phyloP scores from a whole-genome alignment of 1,140 invertebrate genomes.

The Hestina assimilis region DNA sequence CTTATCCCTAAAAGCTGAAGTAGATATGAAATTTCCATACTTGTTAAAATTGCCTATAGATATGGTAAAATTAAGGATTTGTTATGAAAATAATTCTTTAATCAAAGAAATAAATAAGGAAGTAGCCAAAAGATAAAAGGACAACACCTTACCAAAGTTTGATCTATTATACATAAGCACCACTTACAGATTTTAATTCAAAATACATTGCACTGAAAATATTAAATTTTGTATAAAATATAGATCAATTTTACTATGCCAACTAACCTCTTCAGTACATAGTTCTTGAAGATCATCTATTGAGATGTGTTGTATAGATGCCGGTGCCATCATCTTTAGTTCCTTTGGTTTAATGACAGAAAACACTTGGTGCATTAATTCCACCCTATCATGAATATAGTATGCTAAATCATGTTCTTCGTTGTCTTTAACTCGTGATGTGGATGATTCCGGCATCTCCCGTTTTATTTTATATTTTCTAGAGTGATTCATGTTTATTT shows the following conservation, averaged over 20 bases:
- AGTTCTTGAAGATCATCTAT: constrained; percentile 81
- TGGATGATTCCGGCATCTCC: constrained; percentile 31
- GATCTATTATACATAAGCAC: too few relatives aligned
- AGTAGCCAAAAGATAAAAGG: too few relatives aligned
- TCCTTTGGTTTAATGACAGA: constrained; percentile 81
- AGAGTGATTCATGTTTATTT: constrained; percentile 2
- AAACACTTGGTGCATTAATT: constrained; percentile 82
- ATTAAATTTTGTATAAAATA: too few relatives aligned
- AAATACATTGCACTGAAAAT: too few relatives aligned
- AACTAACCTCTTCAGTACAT: constrained; percentile 79
- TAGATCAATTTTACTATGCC: background rate
- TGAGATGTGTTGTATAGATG: constrained; percentile 78
- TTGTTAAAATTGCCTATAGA: too few relatives aligned
- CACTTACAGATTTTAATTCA: too few relatives aligned
- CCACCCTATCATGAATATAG: constrained; percentile 81
- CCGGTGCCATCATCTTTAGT: constrained; percentile 80
- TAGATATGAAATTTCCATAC: background rate
- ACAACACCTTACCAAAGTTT: too few relatives aligned
- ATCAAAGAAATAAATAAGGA: too few relatives aligned
- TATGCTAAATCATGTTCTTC: constrained; percentile 77
- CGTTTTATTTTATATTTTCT: constrained; percentile 11
- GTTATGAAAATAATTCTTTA: too few relatives aligned
- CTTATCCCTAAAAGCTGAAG: constrained; percentile 78
- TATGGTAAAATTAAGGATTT: too few relatives aligned
- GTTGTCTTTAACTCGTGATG: constrained; percentile 21